Evolutionary conservation across 1,140 invertebrate species (phyloP), one percentile per base, ranked within the genome.

Genomic region (Pseudomyrmex flavicornis): DNA sequence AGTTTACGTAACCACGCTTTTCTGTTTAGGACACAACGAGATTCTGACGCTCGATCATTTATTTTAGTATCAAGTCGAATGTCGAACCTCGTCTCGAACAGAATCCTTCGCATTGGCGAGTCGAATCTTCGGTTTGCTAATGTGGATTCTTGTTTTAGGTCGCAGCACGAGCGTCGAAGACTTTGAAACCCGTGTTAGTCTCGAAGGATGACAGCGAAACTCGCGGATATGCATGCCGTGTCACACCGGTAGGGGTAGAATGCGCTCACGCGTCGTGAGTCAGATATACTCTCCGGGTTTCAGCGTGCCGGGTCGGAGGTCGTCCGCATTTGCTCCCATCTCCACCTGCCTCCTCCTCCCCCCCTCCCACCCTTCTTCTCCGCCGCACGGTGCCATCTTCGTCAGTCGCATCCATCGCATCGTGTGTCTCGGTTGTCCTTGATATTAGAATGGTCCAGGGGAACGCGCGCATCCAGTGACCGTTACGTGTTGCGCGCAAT

Each of bases 381-480:
- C 77, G 48, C 85, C 62, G 63, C 52, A n/a, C 62, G 69, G 35
- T 65, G 15, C 56, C 52, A 68, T 89, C 84, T 80, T 85, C 85
- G 80, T 66, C 35, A 82, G 84, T 85, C 85, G 83, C 89, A 89
- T 91, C 86, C 86, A 89, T 87, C 85, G 73, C 75, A 65, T 74
- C 52, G 69, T 85, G 82, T 84, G 76, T 87, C 82, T 86, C 77
- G 76, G 86, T 92, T 35, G 92, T 93, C 92, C 92, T 93, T 93
- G 92, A 93, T 93, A 93, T 93, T 93, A 93, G 92, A 93, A 93
- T 93, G 92, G 92, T 90, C 92, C 92, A 90, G 85, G 88, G 88
- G 85, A 90, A 91, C 88, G 89, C 85, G 89, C 85, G 88, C 87
- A 89, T 88, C 74, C 84, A 90, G 89, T 90, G 88, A 92, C 91